Percentiles rank a stretch among this genome's conserved stretches.
phyloP scores from a whole-genome alignment of 2,888 invertebrate genomes.

The Creontiades dilutus region DNA sequence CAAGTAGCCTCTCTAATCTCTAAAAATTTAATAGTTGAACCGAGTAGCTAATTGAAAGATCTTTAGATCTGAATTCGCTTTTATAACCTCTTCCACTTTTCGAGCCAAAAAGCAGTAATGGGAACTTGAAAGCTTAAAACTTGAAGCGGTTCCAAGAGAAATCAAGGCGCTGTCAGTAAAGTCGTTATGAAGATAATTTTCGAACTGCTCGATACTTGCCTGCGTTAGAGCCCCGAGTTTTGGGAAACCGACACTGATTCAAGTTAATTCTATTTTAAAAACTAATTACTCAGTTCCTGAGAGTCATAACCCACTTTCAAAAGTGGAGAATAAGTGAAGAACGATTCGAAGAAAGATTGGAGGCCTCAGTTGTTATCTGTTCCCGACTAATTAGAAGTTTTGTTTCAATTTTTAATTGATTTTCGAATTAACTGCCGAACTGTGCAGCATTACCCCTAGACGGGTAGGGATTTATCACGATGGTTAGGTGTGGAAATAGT shows the following conservation, averaged over 20 bases:
- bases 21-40: slow-evolving; percentile 17
- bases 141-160: slow-evolving; percentile 22
- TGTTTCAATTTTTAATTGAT: no score
- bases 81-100: slow-evolving; percentile 25
- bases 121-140: slow-evolving; percentile 44
- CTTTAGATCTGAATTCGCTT: slow-evolving; percentile 12
- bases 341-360: not conserved
- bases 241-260: slow-evolving; percentile 25
- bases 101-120: slow-evolving; percentile 41
- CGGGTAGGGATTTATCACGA: no score
- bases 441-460: no score
- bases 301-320: not conserved
- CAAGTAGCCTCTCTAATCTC: slow-evolving; percentile 20
- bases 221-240: slow-evolving; percentile 1
- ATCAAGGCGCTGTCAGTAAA: slow-evolving; percentile 29
- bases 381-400: not conserved
- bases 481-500: no score
- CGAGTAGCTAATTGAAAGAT: slow-evolving; percentile 33
- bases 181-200: slow-evolving; percentile 46
- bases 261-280: slow-evolving; percentile 33
- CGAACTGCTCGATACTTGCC: slow-evolving; percentile 38
- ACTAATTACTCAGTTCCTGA: slow-evolving; percentile 38
- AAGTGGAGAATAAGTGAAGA: not conserved
- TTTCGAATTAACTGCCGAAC: no score
- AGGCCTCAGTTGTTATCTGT: not conserved